Evolutionary conservation across 2,797 vertebrate genomes (phyloP), one percentile per base, ranked within the genome.

Genomic region (Helostoma temminkii): DNA sequence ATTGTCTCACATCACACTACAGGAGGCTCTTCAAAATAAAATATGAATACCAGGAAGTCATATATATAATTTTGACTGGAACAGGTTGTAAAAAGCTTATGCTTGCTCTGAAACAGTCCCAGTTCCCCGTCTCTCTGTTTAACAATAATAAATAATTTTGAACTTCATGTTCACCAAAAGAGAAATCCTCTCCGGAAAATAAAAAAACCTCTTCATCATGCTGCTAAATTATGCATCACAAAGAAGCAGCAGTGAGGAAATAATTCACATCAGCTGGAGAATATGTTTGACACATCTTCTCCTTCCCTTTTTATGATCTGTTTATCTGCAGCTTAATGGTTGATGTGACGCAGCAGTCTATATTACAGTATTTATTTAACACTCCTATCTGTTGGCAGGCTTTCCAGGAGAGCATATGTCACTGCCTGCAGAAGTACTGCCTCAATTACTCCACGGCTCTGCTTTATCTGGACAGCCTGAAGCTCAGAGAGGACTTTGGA

Each of bases 401-500:
- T 58, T 97, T 98, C 86, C 88, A 87, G 62, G 95, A 94, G 48
- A 93, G 94, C 70, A 92, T 98, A 54, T 97, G 96, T 78, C 94
- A 94, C 85, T 95, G 93, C 76, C 95, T 97, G 67, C 95, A 98
- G 88, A 96, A 94, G 71, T 97, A 97, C 90, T 98, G 96, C 86
- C 94, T 96, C 74, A 98, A 97, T 87, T 97, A 98, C 84, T 94
- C 96, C 2, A 89, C 95, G 0, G 94, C 96, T 66, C 75, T 96
- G 74, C 91, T 96, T 87, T 98, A 97, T 91, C 92, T 98, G 85
- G 95, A 97, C 91, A 94, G 81, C 65, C 90, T 98, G 90, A 97
- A 94, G 82, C 86, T 92, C 78, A 94, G 95, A 75, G 95, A 97
- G 77, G 96, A 98, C 92, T 97, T 98, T 86, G 85, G 92, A 80